Evolutionary conservation across 2,888 invertebrate species (phyloP).

Genomic region (Rhamphomyia laevipes): DNA sequence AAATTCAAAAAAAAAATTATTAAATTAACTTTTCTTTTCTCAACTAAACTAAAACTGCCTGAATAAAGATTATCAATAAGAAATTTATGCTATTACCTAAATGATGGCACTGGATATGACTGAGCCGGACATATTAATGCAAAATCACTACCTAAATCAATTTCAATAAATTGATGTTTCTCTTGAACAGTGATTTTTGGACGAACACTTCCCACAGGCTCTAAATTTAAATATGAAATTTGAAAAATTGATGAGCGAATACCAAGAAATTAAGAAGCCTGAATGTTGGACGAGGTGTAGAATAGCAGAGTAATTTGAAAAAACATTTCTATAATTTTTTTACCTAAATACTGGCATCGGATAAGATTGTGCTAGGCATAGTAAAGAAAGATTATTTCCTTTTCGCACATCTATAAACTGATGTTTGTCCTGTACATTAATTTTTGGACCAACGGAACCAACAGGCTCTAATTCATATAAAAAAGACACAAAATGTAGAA

Average conservation of each 20-base stretch:
- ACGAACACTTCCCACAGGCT: slow-evolving; percentile 47
- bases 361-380: slow-evolving; percentile 54
- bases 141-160: slow-evolving; percentile 35
- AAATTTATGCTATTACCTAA: slow-evolving; percentile 19
- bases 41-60: not conserved
- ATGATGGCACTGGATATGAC: slow-evolving; percentile 44
- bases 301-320: not conserved
- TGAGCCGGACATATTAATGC: slow-evolving; percentile 61
- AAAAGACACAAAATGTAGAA: slow-evolving; percentile 1
- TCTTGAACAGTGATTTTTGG: slow-evolving; percentile 53
- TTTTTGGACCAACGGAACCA: slow-evolving; percentile 46
- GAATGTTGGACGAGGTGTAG: not conserved
- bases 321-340: not conserved
- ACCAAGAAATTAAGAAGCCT: not conserved
- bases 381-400: slow-evolving; percentile 31
- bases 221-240: slow-evolving; percentile 19
- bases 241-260: not conserved
- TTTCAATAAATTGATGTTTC: slow-evolving; percentile 30
- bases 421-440: slow-evolving; percentile 40
- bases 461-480: slow-evolving; percentile 32
- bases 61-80: not conserved
- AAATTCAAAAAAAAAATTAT: not conserved
- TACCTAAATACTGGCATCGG: slow-evolving; percentile 54
- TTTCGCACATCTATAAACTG: slow-evolving; percentile 25
- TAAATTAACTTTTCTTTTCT: not conserved